phyloP scores from a whole-genome alignment of 1,140 invertebrate species.

The Holotrichia oblita region DNA sequence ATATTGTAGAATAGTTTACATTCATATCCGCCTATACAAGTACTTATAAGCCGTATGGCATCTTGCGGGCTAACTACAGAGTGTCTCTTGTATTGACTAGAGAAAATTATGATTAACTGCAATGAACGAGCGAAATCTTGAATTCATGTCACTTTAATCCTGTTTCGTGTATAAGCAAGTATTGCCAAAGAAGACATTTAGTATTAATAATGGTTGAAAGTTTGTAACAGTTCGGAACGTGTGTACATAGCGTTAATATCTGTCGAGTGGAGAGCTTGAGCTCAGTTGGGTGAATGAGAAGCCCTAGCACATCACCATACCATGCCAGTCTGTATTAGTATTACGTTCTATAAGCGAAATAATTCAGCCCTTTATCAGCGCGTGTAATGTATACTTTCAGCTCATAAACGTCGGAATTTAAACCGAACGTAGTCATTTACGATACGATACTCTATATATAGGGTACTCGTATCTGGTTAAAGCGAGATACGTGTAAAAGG shows the following conservation, averaged over 20 bases:
- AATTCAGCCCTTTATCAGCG: slow-evolving; percentile 24
- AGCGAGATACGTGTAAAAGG: background rate
- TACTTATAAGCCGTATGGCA: too few species aligned
- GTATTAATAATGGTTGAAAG: slow-evolving; percentile 22
- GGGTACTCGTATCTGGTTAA: background rate
- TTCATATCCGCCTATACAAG: too few species aligned
- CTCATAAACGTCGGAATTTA: slow-evolving; percentile 33
- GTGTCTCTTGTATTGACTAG: too few species aligned
- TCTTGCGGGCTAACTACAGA: too few species aligned
- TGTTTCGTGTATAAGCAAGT: background rate
- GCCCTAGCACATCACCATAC: background rate
- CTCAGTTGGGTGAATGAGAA: background rate
- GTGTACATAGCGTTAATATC: slow-evolving; percentile 19
- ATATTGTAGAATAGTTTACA: too few species aligned
- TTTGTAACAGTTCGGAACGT: slow-evolving; percentile 1
- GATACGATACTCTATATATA: background rate
- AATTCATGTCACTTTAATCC: background rate
- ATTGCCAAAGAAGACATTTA: background rate
- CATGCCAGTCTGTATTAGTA: background rate
- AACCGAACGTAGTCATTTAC: slow-evolving; percentile 16
- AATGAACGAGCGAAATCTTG: background rate
- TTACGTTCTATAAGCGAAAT: background rate
- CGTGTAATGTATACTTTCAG: slow-evolving; percentile 31
- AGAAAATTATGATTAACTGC: too few species aligned
- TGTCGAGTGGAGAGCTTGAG: background rate